A percentile compares a stretch with the other conserved stretches of the same genome.
Conservation (phyloP, 2,797 vertebrate genomes). For the Enteromius mattozi region DNA sequence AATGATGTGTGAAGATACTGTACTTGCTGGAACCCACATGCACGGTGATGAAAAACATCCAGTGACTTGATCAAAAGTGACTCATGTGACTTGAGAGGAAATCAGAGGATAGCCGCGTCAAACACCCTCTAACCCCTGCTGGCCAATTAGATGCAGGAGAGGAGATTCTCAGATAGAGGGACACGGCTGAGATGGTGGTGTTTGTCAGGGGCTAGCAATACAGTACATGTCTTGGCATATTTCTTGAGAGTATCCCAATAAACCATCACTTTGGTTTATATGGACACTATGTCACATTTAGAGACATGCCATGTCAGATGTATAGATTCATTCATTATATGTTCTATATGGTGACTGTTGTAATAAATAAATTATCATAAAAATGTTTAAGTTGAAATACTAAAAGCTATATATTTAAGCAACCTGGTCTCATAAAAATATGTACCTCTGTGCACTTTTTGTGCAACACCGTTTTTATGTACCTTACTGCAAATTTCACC, state of each 20-base stretch:
- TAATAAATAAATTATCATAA: background rate
- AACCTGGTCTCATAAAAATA: too few species aligned
- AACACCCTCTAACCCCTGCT: background rate
- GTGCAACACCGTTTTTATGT: too few species aligned
- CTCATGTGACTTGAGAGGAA: background rate
- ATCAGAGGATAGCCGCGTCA: constrained; percentile 3
- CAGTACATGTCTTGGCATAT: background rate
- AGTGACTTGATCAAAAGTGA: background rate
- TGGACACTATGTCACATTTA: background rate
- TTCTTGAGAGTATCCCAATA: background rate
- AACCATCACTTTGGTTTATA: background rate
- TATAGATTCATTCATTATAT: background rate
- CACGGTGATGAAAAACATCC: constrained; percentile 5
- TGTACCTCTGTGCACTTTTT: too few species aligned
- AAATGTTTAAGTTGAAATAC: too few species aligned
- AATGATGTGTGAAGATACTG: constrained; percentile 39
- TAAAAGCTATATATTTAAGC: too few species aligned
- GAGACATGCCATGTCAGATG: background rate
- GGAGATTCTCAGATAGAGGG: background rate
- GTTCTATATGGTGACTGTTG: background rate
- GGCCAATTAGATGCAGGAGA: background rate
- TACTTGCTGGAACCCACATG: constrained; percentile 24
- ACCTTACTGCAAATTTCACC: too few species aligned
- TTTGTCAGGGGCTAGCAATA: constrained; percentile 3
- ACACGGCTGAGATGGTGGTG: constrained; percentile 11